Percentiles rank a stretch among this genome's conserved stretches.
Evolutionary conservation across 1,140 invertebrate genomes (phyloP).

Genomic region (Drosophila malerkotliana): DNA sequence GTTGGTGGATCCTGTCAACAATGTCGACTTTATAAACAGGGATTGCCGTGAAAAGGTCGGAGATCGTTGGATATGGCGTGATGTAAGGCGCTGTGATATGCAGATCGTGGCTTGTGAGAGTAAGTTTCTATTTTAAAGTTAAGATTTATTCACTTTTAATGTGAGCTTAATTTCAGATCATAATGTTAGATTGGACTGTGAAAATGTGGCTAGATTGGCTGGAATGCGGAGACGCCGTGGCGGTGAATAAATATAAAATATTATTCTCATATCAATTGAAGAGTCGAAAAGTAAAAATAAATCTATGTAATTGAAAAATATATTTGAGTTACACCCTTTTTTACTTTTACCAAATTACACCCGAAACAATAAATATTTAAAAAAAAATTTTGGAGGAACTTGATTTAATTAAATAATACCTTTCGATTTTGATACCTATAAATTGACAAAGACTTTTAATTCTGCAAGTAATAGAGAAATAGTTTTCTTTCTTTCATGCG

Average conservation of each 20-base stretch:
- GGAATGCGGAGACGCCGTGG: slow-evolving; percentile 19
- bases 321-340: no score
- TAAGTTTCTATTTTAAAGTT: slow-evolving; percentile 2
- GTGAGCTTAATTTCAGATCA: slow-evolving; percentile 21
- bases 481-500: no score
- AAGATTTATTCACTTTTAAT: background rate
- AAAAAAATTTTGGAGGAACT: no score
- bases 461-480: no score
- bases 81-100: slow-evolving; percentile 40
- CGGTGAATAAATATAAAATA: background rate
- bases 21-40: slow-evolving; percentile 23
- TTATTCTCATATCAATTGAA: background rate
- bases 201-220: slow-evolving; percentile 30
- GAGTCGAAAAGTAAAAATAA: no score
- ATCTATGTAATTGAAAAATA: no score
- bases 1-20: slow-evolving; percentile 24
- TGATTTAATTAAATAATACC: no score
- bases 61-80: slow-evolving; percentile 32
- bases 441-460: no score
- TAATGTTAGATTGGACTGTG: slow-evolving; percentile 29
- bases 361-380: no score
- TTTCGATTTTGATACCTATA: no score
- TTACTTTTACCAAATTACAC: no score
- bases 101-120: slow-evolving; percentile 39
- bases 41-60: slow-evolving; percentile 19